Percentiles rank a stretch among this genome's conserved stretches.
Evolutionary conservation across 2,888 invertebrate species (phyloP).

Genomic region (Patella caerulea): DNA sequence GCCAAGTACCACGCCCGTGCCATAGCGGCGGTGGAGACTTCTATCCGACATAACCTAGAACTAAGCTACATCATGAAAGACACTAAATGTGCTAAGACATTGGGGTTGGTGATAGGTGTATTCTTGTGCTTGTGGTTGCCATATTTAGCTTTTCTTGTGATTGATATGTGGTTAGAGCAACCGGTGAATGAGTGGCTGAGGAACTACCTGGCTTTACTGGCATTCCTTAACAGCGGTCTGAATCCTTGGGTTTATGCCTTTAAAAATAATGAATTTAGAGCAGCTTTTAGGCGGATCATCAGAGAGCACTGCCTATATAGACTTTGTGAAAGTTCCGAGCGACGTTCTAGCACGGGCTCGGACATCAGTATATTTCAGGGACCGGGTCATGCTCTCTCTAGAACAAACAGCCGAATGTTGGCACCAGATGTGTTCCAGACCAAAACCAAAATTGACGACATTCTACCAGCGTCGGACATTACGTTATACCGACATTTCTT

Average conservation of each 20-base stretch:
- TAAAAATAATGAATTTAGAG: conserved; percentile 77
- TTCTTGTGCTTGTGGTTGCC: conserved; percentile 78
- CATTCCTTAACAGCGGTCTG: conserved; percentile 76
- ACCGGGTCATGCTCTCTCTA: conserved; percentile 32
- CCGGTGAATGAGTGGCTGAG: conserved; percentile 74
- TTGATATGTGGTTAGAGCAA: conserved; percentile 62
- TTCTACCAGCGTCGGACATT: neutral
- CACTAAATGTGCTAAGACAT: conserved; percentile 77
- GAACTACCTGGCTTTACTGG: conserved; percentile 76
- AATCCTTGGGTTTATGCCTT: conserved; percentile 81
- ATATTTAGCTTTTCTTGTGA: conserved; percentile 74
- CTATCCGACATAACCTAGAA: conserved; percentile 70
- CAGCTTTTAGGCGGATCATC: conserved; percentile 72
- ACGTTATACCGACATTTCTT: conserved; percentile 6
- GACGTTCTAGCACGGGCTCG: conserved; percentile 39
- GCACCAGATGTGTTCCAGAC: conserved; percentile 22
- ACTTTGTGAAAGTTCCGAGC: conserved; percentile 3
- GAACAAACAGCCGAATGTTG: conserved; percentile 38
- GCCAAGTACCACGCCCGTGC: conserved; percentile 78
- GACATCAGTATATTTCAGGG: conserved; percentile 31
- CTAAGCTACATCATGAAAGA: conserved; percentile 54
- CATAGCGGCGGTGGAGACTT: conserved; percentile 77
- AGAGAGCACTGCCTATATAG: conserved; percentile 22
- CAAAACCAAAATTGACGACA: neutral
- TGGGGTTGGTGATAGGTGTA: conserved; percentile 78